Base-by-base conservation (phyloP, 2,113 vertebrate species). In the Nothocercus nigrocapillus region DNA sequence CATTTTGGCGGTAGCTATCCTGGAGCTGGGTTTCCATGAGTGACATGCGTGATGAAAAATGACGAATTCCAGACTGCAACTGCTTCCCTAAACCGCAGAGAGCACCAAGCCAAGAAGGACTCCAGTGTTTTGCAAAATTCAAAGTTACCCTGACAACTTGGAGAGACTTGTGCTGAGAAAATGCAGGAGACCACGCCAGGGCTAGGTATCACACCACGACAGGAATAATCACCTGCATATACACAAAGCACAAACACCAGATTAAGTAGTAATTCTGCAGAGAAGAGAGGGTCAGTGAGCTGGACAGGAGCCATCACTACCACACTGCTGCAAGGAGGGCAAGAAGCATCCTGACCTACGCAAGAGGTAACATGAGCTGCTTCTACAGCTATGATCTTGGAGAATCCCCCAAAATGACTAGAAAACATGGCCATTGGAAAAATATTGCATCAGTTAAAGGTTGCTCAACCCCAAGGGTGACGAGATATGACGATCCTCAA, bases 331-430 rank as follows among this genome's bases (percentile, higher is more conserved):
- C 7, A 42, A 34, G 56, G 62, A 66, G 27, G 58, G 44, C 70
- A 81, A 49, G 69, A 56, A 44, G 53, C 5, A 2, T 25, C 40
- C 18, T 56, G 59, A 73, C 45, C 44, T 3, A 44, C 1, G 5
- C 12, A 34, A 34, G 1, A 2, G 66, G 69, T 44, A 13, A 36
- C 0, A 0, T 30, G 32, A 32, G 27, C 9, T 51, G 12, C 11
- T 51, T 18, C 69, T 47, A 54, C 67, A 83, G 82, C 22, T 75
- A 7, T 16, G 10, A 34, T 28, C 54, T 72, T 51, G 5, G 34
- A 85, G 66, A 58, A 56, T 56, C 10, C 53, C 49, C 54, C 77
- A 42, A 76, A 62, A 67, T 0, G 3, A 49, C 6, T 12, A 54
- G 30, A 18, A 62, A 61, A 22, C 27, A n/a, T 0, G 3, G 49